Base-by-base conservation (phyloP, 1,140 invertebrate genomes). In the Camponotus floridanus region DNA sequence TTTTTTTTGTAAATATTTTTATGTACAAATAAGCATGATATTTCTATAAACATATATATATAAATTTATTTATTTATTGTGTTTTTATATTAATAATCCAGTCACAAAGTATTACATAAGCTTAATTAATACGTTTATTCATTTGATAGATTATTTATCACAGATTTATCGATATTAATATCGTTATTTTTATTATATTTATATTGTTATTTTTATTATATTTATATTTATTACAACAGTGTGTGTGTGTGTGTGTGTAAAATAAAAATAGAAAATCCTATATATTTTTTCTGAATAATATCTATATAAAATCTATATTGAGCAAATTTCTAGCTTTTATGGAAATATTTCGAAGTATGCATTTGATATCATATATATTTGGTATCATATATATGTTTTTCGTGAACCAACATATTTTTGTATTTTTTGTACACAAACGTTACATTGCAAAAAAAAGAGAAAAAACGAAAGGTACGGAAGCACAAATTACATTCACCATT, bases 121-220 rank as follows among this genome's bases (percentile, higher is more conserved):
- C 48, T 67, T 79, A 31, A 4, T 13, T 13, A 55, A 45, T 6
- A 59, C 31, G 21, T 42, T 57, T 13, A 9, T 11, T 78, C 18
- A 26, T 42, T 68, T 31, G 39, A 26, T 18, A 9, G 26, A 45
- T 33, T 18, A 18, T 42, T 65, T n/a, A 9, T 6, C 21, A 26
- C 7, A 26, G 15, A 42, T 59, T 71, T 42, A 51, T n/a, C 9
- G n/a, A 67, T 67, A 59, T 59, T 26, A 11, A 81, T 71, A 57
- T 51, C 62, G 45, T 7, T 13, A 31, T 18, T 48, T 76, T 65
- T 48, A 45, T 78, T 65, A 64, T 42, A 65, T 9, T 11, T 67
- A 7, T 64, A 57, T 51, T 76, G 45, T 7, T 13, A 31, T 18
- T 48, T 76, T 65, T 48, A 45, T 78, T 65, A 64, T 42, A 65